Percentiles rank a stretch among this genome's conserved stretches.
phyloP scores from a whole-genome alignment of 2,888 invertebrate species.

The Limenitis camilla region DNA sequence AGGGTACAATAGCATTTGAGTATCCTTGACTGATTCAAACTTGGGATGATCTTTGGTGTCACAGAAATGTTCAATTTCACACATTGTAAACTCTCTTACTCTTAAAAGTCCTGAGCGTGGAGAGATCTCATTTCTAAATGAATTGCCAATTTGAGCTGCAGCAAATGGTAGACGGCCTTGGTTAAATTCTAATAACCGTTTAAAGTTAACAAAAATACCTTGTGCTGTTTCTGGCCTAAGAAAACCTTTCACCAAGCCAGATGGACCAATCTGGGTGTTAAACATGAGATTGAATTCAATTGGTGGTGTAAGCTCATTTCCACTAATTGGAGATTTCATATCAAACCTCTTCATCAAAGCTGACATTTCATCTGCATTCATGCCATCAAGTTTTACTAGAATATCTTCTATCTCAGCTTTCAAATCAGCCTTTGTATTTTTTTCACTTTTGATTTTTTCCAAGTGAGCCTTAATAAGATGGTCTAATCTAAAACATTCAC shows the following conservation, averaged over 20 bases:
- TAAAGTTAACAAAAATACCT: constrained; percentile 99
- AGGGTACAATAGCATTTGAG: constrained; percentile 89
- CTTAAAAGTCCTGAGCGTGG: constrained; percentile 96
- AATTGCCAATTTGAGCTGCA: constrained; percentile 98
- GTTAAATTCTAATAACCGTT: constrained; percentile 96
- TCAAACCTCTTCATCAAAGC: constrained; percentile 87
- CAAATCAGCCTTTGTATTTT: constrained; percentile 81
- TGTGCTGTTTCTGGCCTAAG: constrained; percentile 99
- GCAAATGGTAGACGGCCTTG: constrained; percentile 97
- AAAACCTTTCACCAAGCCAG: constrained; percentile 95
- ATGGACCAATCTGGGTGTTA: constrained; percentile 97
- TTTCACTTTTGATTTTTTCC: constrained; percentile 89
- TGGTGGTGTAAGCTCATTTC: constrained; percentile 95
- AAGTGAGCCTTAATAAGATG: constrained; percentile 97
- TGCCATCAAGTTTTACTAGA: constrained; percentile 90
- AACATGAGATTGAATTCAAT: constrained; percentile 99
- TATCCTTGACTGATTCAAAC: constrained; percentile 84
- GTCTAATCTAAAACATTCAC: constrained; percentile 98
- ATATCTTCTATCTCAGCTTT: constrained; percentile 86
- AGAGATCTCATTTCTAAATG: constrained; percentile 99
- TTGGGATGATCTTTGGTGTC: constrained; percentile 96
- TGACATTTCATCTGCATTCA: constrained; percentile 92
- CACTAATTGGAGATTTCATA: constrained; percentile 96
- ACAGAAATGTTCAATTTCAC: constrained; percentile 99
- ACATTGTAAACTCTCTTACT: constrained; percentile 99